Conservation (phyloP, 2,113 vertebrate species). For the Bufo bufo region DNA sequence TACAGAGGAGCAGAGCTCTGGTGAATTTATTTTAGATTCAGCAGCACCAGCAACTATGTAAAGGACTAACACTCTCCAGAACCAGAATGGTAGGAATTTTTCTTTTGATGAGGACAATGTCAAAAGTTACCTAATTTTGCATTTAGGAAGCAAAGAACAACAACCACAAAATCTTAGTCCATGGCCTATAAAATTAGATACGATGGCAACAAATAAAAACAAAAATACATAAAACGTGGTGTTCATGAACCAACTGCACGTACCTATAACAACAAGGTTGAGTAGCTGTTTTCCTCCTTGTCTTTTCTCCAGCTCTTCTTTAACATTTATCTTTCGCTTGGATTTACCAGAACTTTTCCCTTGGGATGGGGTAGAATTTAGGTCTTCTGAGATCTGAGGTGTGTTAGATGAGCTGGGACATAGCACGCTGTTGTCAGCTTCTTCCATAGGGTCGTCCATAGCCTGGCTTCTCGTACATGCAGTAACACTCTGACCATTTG, state of each 20-base stretch:
- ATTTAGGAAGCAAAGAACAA: too few relatives aligned
- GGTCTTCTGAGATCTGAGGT: constrained; percentile 74
- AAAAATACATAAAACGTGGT: background rate
- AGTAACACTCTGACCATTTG: constrained; percentile 74
- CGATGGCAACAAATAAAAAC: background rate
- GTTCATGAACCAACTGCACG: constrained; percentile 22
- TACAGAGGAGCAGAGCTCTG: too few relatives aligned
- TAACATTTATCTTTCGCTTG: constrained; percentile 86
- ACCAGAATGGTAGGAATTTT: too few relatives aligned
- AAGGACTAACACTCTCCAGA: too few relatives aligned
- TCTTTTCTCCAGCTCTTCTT: constrained; percentile 90
- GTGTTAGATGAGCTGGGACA: constrained; percentile 61
- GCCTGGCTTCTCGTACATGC: constrained; percentile 71
- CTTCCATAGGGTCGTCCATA: constrained; percentile 68
- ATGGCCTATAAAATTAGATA: too few relatives aligned
- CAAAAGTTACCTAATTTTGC: too few relatives aligned
- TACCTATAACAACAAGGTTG: constrained; percentile 97
- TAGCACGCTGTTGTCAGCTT: constrained; percentile 70
- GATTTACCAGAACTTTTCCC: constrained; percentile 81
- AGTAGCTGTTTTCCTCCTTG: constrained; percentile 94
- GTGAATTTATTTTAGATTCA: too few relatives aligned
- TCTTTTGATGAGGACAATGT: too few relatives aligned
- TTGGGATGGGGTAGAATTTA: constrained; percentile 66
- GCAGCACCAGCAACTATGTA: too few relatives aligned
- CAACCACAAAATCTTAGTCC: too few relatives aligned